phyloP scores from a whole-genome alignment of 1,140 invertebrate genomes.

The Achatina immaculata region DNA sequence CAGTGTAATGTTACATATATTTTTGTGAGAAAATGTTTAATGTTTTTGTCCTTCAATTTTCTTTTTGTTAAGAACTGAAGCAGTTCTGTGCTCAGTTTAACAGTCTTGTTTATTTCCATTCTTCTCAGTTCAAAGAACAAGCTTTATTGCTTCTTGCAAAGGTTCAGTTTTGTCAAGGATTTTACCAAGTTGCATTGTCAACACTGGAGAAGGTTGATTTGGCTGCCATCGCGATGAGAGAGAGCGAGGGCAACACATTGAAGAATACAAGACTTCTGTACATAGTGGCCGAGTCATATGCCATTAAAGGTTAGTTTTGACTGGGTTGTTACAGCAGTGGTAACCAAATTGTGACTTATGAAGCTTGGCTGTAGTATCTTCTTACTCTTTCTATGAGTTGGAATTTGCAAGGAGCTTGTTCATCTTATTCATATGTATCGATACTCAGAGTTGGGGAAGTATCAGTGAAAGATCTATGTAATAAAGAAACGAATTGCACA shows the following conservation, averaged over 20 bases:
- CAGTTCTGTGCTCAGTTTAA: too few relatives aligned
- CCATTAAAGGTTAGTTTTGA: slow-evolving; percentile 30
- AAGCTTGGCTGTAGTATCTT: neutral
- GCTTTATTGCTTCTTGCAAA: slow-evolving; percentile 30
- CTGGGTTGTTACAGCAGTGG: neutral
- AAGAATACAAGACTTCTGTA: slow-evolving; percentile 31
- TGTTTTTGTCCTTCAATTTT: too few relatives aligned
- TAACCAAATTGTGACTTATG: neutral
- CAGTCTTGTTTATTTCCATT: too few relatives aligned
- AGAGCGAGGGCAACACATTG: slow-evolving; percentile 20
- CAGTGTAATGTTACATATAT: neutral
- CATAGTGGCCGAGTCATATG: slow-evolving; percentile 33
- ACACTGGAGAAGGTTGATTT: slow-evolving; percentile 31
- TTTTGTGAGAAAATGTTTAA: neutral
- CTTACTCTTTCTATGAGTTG: neutral
- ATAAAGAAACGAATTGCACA: neutral
- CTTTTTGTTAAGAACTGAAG: too few relatives aligned
- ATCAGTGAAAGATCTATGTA: neutral
- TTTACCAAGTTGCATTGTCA: slow-evolving; percentile 31
- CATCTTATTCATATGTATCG: neutral
- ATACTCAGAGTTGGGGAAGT: neutral
- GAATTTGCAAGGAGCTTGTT: neutral
- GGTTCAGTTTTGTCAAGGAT: slow-evolving; percentile 37
- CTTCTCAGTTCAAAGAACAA: slow-evolving; percentile 35
- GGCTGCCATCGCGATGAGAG: slow-evolving; percentile 12